Evolutionary conservation across 2,113 vertebrate species (phyloP).

Genomic region (Addax nasomaculatus): DNA sequence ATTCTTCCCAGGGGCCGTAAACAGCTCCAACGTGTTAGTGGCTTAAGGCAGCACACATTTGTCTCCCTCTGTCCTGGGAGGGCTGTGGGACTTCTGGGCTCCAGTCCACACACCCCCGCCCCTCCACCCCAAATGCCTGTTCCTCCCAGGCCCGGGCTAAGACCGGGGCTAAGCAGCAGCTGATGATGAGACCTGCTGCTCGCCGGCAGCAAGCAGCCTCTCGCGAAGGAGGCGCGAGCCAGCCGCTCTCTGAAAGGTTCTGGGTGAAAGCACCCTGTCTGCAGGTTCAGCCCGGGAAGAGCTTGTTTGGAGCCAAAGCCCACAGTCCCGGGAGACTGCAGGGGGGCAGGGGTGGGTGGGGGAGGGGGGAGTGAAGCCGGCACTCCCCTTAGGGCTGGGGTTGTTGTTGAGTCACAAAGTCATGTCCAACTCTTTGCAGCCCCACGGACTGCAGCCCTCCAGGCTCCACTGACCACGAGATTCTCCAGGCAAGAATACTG

Average conservation of each 20-base stretch:
- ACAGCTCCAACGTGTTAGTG: constrained; percentile 3
- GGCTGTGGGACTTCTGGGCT: not conserved
- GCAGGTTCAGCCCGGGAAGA: not conserved
- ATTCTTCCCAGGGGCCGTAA: constrained; percentile 19
- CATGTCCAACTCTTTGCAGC: not conserved
- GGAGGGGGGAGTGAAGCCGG: accelerated
- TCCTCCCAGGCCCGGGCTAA: not conserved
- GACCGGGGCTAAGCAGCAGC: not conserved
- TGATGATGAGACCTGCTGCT: not conserved
- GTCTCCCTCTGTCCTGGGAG: not conserved
- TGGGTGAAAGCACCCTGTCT: accelerated
- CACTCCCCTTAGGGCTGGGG: not conserved
- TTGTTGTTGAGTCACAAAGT: not conserved
- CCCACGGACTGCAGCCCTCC: not conserved
- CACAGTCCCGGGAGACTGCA: not conserved
- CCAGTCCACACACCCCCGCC: not conserved
- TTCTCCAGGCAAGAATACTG: not conserved
- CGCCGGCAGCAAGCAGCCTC: not conserved
- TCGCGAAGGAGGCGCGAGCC: not conserved
- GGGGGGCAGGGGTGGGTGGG: accelerated
- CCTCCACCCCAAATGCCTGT: not conserved
- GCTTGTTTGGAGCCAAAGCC: not conserved
- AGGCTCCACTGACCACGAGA: not conserved
- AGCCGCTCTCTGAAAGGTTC: not conserved
- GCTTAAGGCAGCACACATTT: not conserved